Conservation (phyloP, 1,140 invertebrate genomes). For the Nasonia longicornis region DNA sequence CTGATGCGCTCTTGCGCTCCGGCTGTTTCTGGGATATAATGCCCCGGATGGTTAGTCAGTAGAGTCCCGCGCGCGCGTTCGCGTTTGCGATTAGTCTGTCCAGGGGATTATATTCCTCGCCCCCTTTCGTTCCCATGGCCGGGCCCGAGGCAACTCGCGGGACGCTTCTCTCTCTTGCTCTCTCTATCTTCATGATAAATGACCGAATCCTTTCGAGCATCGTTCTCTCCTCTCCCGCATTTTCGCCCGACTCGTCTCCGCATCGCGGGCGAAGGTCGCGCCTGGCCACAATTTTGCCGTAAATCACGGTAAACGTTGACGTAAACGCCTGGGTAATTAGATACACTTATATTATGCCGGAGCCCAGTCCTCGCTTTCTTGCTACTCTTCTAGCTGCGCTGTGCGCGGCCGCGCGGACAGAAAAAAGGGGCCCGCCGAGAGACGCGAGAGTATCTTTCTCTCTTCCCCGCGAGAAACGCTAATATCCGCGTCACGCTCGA, state of each 20-base stretch:
- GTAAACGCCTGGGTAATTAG: constrained; percentile 69
- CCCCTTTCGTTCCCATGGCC: constrained; percentile 57
- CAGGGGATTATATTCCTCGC: constrained; percentile 65
- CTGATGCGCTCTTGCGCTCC: not conserved
- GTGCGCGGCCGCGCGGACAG: not conserved
- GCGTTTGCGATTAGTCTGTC: constrained; percentile 64
- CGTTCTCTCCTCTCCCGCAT: constrained; percentile 54
- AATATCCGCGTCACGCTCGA: constrained; percentile 46
- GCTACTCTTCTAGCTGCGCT: constrained; percentile 42
- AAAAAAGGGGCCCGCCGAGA: constrained; percentile 24
- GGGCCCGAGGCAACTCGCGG: constrained; percentile 58
- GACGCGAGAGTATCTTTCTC: not conserved
- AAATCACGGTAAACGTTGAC: constrained; percentile 69
- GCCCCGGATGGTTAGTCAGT: constrained; percentile 7
- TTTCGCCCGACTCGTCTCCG: constrained; percentile 44
- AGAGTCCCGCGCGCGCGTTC: not conserved
- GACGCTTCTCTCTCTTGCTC: constrained; percentile 42
- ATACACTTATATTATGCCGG: constrained; percentile 58
- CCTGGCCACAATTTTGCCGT: constrained; percentile 66
- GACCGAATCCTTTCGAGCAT: constrained; percentile 67
- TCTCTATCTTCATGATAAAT: constrained; percentile 61
- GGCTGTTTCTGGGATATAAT: constrained; percentile 26
- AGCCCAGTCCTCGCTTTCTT: not conserved
- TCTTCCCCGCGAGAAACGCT: constrained; percentile 13
- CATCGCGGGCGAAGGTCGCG: constrained; percentile 63